Percentiles rank a stretch among this genome's conserved stretches.
These are phyloP conservation scores for Nesometra sesokonis DNA, from an alignment of 35 echinoderm and acorn worm species.

Conservation along the genomic window DNA sequence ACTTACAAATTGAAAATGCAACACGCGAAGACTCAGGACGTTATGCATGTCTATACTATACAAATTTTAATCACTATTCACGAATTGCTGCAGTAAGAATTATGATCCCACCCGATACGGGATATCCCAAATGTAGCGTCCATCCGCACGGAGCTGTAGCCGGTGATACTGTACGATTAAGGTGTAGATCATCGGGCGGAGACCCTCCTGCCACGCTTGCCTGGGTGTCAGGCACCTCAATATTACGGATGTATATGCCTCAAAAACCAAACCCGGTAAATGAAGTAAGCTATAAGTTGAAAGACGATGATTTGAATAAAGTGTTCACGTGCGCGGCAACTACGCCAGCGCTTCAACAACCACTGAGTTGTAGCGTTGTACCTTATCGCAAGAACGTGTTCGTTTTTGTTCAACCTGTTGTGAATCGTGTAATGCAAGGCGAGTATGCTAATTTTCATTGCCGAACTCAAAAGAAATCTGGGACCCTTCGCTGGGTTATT, in stretches of 20 bases:
- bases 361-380: background rate
- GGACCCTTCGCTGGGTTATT: background rate
- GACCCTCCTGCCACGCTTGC: background rate
- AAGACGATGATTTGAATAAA: background rate
- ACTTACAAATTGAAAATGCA: background rate
- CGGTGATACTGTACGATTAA: background rate
- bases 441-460: background rate
- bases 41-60: background rate
- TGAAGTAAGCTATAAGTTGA: background rate
- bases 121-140: background rate
- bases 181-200: background rate
- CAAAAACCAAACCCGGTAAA: background rate
- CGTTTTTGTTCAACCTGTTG: background rate
- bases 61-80: background rate
- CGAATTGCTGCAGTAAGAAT: background rate
- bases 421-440: background rate
- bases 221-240: background rate
- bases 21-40: background rate
- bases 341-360: background rate
- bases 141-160: background rate
- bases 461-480: background rate
- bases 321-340: background rate
- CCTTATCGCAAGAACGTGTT: background rate
- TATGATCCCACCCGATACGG: background rate
- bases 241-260: background rate